A percentile compares a stretch with the other conserved stretches of the same genome.
These are phyloP conservation scores for Propithecus perrieri DNA, from an alignment of 2,797 vertebrate species.

Conservation along the genomic window DNA sequence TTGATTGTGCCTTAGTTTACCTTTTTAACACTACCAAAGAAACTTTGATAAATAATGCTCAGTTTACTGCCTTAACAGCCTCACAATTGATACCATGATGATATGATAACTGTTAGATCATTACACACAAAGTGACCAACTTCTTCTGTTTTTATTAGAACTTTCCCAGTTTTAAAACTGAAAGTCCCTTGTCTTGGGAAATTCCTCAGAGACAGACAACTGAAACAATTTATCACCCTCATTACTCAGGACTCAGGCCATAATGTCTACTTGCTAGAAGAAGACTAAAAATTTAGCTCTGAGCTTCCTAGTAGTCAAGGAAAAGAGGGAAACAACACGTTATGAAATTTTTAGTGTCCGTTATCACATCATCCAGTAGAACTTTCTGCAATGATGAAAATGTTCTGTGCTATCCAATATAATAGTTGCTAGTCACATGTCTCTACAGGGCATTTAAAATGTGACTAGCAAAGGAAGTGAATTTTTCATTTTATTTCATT, in stretches of 20 bases:
- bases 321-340: background rate
- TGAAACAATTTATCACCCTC: background rate
- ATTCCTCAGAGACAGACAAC: background rate
- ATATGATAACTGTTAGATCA: background rate
- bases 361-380: background rate
- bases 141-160: background rate
- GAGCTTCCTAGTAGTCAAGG: background rate
- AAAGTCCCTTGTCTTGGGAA: background rate
- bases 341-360: background rate
- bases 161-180: background rate
- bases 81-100: background rate
- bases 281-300: background rate
- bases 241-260: background rate
- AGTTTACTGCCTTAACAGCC: background rate
- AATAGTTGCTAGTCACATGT: background rate
- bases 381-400: background rate
- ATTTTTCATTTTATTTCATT: background rate
- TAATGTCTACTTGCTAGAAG: background rate
- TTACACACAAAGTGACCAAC: background rate
- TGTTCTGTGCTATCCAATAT: accelerated
- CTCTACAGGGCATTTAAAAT: background rate
- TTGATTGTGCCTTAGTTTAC: background rate
- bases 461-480: background rate
- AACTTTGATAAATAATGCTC: background rate
- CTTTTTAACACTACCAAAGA: background rate